A percentile compares a stretch with the other conserved stretches of the same genome.
Conservation (phyloP, 1,140 invertebrate species). For the Littorina saxatilis region DNA sequence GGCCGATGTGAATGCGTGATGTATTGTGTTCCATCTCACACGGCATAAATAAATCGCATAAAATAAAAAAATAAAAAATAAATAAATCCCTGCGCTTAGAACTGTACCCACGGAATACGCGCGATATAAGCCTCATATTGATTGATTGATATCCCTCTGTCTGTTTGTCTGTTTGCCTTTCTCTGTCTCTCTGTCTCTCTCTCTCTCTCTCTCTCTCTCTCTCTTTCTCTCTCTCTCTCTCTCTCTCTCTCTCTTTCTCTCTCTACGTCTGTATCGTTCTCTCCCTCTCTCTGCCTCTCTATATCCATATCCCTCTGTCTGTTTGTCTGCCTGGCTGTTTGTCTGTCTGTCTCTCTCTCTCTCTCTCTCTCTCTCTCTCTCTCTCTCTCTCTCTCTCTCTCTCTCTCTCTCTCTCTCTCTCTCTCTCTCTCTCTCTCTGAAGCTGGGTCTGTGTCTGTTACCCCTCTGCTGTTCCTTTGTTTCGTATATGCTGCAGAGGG, state of each 20-base stretch:
- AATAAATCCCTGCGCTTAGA: no score
- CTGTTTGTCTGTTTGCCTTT: neutral
- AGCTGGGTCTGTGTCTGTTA: neutral
- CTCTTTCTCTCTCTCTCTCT: neutral
- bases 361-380: conserved; percentile 22
- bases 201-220: conserved; percentile 2
- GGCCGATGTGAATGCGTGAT: no score
- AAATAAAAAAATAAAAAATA: no score
- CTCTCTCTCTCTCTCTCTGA: conserved; percentile 12
- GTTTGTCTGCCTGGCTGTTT: neutral
- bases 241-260: conserved; percentile 20
- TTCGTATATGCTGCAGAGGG: no score
- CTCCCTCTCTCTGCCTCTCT: conserved; percentile 14
- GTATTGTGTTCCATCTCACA: no score
- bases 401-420: conserved; percentile 20
- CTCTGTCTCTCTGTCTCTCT: conserved; percentile 9
- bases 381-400: conserved; percentile 23
- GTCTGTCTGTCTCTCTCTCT: neutral
- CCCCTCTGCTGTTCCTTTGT: no score
- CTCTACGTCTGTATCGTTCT: conserved; percentile 1
- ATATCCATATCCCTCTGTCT: neutral
- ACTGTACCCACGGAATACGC: no score
- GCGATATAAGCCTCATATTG: no score
- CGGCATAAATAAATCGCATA: no score
- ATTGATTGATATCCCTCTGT: no score